Evolutionary conservation across 2,113 vertebrate species (phyloP).

Genomic region (Dromiciops gliroides): DNA sequence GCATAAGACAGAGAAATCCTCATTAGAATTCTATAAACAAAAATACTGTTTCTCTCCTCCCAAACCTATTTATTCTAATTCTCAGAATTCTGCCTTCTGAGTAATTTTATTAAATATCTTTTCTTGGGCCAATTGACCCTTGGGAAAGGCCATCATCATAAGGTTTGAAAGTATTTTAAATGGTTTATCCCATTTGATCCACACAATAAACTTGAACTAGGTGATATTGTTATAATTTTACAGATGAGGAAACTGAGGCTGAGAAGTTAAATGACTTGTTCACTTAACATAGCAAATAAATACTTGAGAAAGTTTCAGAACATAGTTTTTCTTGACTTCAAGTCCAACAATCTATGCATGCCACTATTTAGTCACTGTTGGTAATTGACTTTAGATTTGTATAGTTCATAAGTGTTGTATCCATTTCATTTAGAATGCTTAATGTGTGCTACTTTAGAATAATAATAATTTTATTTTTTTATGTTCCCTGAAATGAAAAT

Average conservation of each 20-base stretch:
- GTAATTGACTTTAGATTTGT: background rate
- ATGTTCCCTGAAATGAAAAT: background rate
- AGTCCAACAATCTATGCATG: background rate
- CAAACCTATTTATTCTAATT: background rate
- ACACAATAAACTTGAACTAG: background rate
- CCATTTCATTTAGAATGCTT: background rate
- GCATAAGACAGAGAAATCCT: background rate
- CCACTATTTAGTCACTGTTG: background rate
- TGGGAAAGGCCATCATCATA: background rate
- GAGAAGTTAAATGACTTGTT: background rate
- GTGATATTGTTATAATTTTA: background rate
- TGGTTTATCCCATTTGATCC: background rate
- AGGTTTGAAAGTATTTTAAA: background rate
- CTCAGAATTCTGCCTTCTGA: background rate
- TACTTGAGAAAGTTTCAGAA: background rate
- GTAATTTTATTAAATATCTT: background rate
- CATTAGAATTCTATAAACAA: background rate
- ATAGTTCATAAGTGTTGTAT: background rate
- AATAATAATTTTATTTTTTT: background rate
- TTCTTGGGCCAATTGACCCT: background rate
- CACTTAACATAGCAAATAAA: background rate
- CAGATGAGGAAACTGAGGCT: background rate
- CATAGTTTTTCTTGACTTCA: background rate
- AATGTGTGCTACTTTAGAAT: background rate
- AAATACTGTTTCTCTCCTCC: background rate